Percentiles rank a stretch among this genome's conserved stretches.
phyloP scores from a whole-genome alignment of 2,113 vertebrate species.

The Tachycineta bicolor region DNA sequence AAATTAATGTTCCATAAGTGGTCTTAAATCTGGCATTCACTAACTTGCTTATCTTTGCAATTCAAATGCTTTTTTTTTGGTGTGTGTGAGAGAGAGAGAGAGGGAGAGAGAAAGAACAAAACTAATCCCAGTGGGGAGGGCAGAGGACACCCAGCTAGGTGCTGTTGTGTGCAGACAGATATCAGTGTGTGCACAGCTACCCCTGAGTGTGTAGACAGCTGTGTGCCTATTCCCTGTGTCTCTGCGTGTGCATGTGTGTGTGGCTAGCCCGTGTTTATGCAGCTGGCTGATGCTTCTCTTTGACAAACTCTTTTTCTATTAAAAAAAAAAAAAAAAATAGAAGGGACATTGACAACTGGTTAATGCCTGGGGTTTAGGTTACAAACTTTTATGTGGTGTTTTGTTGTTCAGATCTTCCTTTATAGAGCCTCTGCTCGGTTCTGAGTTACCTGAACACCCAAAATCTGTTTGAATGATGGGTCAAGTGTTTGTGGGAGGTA shows the following conservation, averaged over 20 bases:
- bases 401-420: background rate
- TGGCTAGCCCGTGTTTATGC: background rate
- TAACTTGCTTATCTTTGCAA: background rate
- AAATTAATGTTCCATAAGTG: background rate
- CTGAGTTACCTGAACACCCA: background rate
- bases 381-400: background rate
- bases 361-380: background rate
- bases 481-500: background rate
- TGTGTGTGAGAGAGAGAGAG: rapidly evolving
- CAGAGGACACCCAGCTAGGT: background rate
- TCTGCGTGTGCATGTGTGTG: background rate
- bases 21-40: background rate
- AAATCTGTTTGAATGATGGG: background rate
- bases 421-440: background rate
- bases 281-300: background rate
- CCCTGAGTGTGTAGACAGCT: background rate
- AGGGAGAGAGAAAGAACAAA: background rate
- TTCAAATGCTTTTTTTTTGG: background rate
- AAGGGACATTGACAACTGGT: background rate
- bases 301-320: background rate
- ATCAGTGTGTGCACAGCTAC: background rate
- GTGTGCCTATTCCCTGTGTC: background rate
- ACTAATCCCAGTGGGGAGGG: background rate
- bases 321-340: background rate
- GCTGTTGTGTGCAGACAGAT: background rate